phyloP scores from a whole-genome alignment of 2,113 vertebrate species.

The Lutjanus erythropterus region DNA sequence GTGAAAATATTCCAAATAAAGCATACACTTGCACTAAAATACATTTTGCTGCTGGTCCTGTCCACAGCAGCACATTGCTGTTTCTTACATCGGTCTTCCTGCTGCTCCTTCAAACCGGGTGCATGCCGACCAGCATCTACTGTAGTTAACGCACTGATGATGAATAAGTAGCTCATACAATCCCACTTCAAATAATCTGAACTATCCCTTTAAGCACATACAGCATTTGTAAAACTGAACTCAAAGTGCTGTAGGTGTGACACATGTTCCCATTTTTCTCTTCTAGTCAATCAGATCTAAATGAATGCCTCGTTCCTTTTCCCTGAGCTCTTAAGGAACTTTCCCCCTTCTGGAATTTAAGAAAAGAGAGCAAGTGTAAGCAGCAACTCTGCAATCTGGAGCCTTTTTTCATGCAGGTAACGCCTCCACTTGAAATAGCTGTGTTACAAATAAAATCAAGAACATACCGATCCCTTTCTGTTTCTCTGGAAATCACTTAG shows the following conservation, averaged over 20 bases:
- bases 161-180: no score
- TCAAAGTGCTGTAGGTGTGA: slow-evolving; percentile 8
- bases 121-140: no score
- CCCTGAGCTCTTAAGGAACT: slow-evolving; percentile 59
- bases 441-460: slow-evolving; percentile 49
- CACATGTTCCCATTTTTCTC: slow-evolving; percentile 30
- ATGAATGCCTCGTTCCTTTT: slow-evolving; percentile 13
- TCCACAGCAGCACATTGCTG: no score
- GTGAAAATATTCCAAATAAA: no score
- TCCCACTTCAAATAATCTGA: no score
- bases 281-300: slow-evolving; percentile 24
- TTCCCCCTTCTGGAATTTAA: slow-evolving; percentile 3
- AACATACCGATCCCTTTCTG: slow-evolving; percentile 25
- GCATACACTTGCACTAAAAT: no score
- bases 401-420: slow-evolving; percentile 11
- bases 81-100: no score
- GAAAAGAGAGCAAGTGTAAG: slow-evolving; percentile 22
- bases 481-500: slow-evolving; percentile 47
- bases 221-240: slow-evolving; percentile 7
- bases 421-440: slow-evolving; percentile 3
- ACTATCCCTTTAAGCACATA: no score
- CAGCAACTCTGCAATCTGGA: slow-evolving; percentile 28
- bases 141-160: no score
- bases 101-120: no score
- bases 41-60: no score